These are phyloP conservation scores for Oreotrochilus melanogaster DNA, from an alignment of 2,113 vertebrate species.

Conservation along the genomic window DNA sequence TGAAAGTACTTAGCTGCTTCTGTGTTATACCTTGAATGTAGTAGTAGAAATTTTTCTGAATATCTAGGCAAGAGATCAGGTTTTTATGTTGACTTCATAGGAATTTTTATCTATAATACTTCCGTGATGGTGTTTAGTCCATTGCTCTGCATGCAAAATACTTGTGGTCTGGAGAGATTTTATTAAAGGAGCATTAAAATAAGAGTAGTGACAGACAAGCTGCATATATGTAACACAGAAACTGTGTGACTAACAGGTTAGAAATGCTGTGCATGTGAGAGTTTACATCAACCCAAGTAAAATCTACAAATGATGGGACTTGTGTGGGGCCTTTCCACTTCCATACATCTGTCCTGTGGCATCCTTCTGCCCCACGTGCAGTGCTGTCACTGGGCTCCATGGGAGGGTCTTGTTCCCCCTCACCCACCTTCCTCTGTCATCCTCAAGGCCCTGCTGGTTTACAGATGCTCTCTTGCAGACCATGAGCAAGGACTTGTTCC, in stretches of 20 bases:
- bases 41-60: neutral
- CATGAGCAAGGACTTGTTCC: fast-evolving
- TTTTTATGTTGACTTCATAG: neutral
- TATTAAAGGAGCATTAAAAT: neutral
- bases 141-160: neutral
- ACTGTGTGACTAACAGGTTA: neutral
- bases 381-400: fast-evolving
- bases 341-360: fast-evolving
- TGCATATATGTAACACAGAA: neutral
- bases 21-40: neutral
- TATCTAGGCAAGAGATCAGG: neutral
- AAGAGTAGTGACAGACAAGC: neutral
- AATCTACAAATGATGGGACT: neutral
- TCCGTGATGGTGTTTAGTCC: neutral
- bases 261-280: neutral
- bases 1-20: neutral
- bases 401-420: neutral
- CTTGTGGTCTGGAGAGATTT: neutral
- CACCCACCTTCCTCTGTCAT: neutral
- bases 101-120: neutral
- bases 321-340: neutral
- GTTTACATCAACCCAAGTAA: neutral
- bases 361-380: neutral
- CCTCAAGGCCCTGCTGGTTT: neutral
- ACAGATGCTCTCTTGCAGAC: neutral